These are phyloP conservation scores for Chaetura pelagica DNA, from an alignment of 2,113 vertebrate species.

Conservation along the genomic window DNA sequence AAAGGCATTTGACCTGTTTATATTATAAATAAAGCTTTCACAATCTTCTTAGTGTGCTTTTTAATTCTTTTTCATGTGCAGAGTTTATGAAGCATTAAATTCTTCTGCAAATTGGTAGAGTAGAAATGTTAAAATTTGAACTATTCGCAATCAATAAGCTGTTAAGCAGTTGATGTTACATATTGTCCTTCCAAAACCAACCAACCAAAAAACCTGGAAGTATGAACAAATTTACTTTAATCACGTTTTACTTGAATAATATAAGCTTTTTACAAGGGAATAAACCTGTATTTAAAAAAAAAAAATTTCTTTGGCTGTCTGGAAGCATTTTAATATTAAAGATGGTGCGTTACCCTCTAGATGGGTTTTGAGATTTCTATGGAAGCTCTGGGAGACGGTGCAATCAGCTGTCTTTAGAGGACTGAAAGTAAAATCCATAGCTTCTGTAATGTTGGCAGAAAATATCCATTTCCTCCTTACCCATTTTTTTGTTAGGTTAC, in stretches of 20 bases:
- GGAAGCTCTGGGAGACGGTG: background rate
- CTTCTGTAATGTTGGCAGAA: background rate
- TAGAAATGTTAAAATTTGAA: background rate
- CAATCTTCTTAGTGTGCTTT: background rate
- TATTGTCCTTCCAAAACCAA: background rate
- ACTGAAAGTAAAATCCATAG: constrained; percentile 24
- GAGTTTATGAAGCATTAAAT: background rate
- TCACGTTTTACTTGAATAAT: constrained; percentile 10
- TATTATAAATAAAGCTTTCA: background rate
- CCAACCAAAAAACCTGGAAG: background rate
- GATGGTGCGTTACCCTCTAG: background rate
- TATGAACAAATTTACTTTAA: background rate
- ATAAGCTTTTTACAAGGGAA: background rate
- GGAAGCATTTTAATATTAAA: constrained; percentile 26
- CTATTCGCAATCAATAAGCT: background rate
- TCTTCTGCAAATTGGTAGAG: background rate
- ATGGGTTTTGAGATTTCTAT: background rate
- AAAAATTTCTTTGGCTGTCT: background rate
- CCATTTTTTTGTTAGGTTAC: background rate
- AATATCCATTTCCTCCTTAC: background rate
- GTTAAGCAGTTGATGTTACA: background rate
- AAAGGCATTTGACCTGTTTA: background rate
- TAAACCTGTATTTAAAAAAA: constrained; percentile 9
- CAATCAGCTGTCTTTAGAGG: background rate
- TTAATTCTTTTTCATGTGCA: background rate